Evolutionary conservation across 2,888 invertebrate genomes (phyloP).

Genomic region (Zaprionus obscuricornis): DNA sequence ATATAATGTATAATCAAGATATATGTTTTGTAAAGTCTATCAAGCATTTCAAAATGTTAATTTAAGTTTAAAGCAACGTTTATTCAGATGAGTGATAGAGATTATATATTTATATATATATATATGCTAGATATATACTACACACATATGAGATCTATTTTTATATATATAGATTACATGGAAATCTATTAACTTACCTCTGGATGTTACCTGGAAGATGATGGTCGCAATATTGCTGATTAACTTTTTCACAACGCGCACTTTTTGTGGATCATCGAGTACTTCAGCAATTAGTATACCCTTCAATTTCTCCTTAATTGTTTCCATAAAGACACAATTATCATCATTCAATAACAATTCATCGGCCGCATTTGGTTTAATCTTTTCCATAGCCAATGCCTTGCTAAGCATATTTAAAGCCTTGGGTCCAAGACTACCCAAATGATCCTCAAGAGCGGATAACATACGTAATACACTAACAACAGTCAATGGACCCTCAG

Average conservation of each 20-base stretch:
- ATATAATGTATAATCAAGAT: no score
- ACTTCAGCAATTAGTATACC: slow-evolving; percentile 90
- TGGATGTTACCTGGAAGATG: slow-evolving; percentile 87
- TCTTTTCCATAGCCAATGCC: slow-evolving; percentile 91
- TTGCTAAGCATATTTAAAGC: slow-evolving; percentile 90
- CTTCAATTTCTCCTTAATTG: slow-evolving; percentile 93
- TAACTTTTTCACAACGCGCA: slow-evolving; percentile 89
- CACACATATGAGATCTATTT: slow-evolving; percentile 12
- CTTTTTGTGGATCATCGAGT: slow-evolving; percentile 85
- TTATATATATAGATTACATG: no score
- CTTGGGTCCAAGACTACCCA: slow-evolving; percentile 93
- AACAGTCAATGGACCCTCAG: slow-evolving; percentile 85
- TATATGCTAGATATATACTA: slow-evolving; percentile 7
- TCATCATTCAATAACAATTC: slow-evolving; percentile 89
- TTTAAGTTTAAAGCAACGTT: no score
- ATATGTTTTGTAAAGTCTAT: no score
- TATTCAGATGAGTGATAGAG: no score
- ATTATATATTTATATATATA: background rate
- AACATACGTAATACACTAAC: slow-evolving; percentile 89
- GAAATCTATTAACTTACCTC: slow-evolving; percentile 82
- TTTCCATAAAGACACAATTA: slow-evolving; percentile 91
- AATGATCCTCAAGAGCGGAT: slow-evolving; percentile 91
- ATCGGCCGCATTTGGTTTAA: slow-evolving; percentile 89
- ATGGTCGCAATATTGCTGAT: slow-evolving; percentile 90
- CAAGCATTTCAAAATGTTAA: no score